A percentile compares a stretch with the other conserved stretches of the same genome.
These are phyloP conservation scores for Chaetodon auriga DNA, from an alignment of 2,113 vertebrate genomes.

Conservation along the genomic window DNA sequence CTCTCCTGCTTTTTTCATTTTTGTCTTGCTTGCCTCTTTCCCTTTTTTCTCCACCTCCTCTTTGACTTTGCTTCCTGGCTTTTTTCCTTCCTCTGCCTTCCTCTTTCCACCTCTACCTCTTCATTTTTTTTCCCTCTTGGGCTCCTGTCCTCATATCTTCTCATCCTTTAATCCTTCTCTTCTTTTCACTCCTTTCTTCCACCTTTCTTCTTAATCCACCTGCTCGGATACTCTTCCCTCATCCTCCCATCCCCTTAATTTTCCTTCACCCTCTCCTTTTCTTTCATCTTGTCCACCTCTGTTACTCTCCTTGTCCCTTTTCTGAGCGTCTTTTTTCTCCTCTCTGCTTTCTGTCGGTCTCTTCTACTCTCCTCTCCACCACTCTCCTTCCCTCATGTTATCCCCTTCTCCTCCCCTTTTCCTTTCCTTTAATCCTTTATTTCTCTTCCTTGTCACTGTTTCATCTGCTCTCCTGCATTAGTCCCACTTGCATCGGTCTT, in stretches of 20 bases:
- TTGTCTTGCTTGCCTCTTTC: too few species aligned
- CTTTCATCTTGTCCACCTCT: background rate
- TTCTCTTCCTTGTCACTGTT: too few species aligned
- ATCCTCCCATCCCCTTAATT: background rate
- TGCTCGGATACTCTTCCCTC: too few species aligned
- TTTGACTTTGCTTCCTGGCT: background rate
- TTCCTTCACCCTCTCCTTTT: background rate
- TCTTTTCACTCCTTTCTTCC: background rate
- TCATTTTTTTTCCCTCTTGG: accelerated
- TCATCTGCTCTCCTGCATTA: too few species aligned
- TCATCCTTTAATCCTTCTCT: background rate
- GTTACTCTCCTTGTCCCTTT: too few species aligned
- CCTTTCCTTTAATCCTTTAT: background rate
- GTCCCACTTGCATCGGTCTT: background rate
- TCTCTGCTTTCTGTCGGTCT: too few species aligned
- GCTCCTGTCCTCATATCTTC: background rate
- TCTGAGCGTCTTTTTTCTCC: background rate
- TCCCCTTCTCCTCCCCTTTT: background rate
- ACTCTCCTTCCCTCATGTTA: background rate
- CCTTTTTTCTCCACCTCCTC: background rate
- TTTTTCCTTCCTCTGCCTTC: background rate
- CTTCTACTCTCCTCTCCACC: background rate
- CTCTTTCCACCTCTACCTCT: too few species aligned
- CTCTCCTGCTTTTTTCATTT: too few species aligned
- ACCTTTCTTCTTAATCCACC: background rate